A percentile compares a stretch with the other conserved stretches of the same genome.
These are phyloP conservation scores for Leucopsar rothschildi DNA, from an alignment of 2,113 vertebrate species.

Conservation along the genomic window DNA sequence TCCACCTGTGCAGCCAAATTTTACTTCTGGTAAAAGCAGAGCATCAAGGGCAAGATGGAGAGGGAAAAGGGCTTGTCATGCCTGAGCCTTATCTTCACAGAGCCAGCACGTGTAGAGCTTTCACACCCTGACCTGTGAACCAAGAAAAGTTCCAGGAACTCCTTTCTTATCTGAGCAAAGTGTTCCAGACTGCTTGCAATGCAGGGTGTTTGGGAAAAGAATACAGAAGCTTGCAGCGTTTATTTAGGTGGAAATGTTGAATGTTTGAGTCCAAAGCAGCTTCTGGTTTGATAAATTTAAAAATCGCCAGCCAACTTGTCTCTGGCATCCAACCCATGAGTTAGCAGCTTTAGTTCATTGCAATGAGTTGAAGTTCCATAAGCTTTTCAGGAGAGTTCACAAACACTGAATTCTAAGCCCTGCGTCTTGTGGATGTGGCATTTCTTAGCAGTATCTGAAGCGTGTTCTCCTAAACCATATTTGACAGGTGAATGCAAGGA, in stretches of 20 bases:
- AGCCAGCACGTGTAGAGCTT: background rate
- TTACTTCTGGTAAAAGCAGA: background rate
- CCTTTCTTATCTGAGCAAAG: background rate
- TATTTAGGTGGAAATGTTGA: background rate
- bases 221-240: background rate
- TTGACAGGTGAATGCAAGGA: constrained; percentile 37
- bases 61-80: background rate
- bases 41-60: background rate
- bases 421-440: background rate
- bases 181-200: background rate
- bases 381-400: background rate
- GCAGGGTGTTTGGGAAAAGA: background rate
- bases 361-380: background rate
- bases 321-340: background rate
- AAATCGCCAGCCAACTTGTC: background rate
- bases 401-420: background rate
- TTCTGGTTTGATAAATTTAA: background rate
- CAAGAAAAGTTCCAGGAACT: background rate
- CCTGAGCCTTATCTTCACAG: background rate
- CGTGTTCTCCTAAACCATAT: background rate
- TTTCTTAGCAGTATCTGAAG: constrained; percentile 23
- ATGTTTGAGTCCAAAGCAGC: background rate
- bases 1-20: background rate
- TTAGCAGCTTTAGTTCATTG: background rate
- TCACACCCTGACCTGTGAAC: background rate